Evolutionary conservation across 1,140 invertebrate species (phyloP), one percentile per base, ranked within the genome.

Genomic region (Danaus melanippus): DNA sequence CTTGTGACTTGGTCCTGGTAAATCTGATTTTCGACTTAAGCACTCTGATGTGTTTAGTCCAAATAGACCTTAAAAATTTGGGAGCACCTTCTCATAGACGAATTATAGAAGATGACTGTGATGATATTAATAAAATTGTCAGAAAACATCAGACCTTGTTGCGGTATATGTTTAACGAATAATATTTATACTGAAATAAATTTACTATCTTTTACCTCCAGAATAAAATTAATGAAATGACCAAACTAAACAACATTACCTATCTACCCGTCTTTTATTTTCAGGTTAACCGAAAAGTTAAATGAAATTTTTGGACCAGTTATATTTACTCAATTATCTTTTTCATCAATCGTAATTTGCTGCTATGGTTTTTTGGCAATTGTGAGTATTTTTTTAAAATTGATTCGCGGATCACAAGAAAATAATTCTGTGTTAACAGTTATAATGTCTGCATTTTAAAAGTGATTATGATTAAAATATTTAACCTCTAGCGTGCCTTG

Each of bases 361-460:
- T 77, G 69, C 32, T 73, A 67, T 50, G 67, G 68, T 17, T 75
- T 77, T 53, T 50, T 73, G 8, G 58, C 62, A 42, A 50, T 75
- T 48, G 71, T 77, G 43, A 64, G 62, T 57, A 44, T 40, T 9
- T 12, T 12, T 12, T 42, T 50, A 12, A 11, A 32, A 32, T 32
- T 32, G 21, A 32, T 32, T 32, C 6, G 21, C 4, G 21, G 21
- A 32, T 32, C 21, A 32, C 5, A 7, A 32, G n/a, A 32, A 32
- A 32, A 32, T 32, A 32, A 32, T 32, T 15, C 15, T 15, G 15
- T 15, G 15, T 15, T 15, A 32, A 32, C 21, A 32, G 7, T 32
- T 4, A 0, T 5, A 32, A 32, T 32, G 21, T 32, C 6, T 32
- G 21, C 7, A 0, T 32, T 32, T 2, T 5, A 4, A 5, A n/a